Evolutionary conservation across 1,140 invertebrate species (phyloP), one percentile per base, ranked within the genome.

Genomic region (Mylabris phalerata): DNA sequence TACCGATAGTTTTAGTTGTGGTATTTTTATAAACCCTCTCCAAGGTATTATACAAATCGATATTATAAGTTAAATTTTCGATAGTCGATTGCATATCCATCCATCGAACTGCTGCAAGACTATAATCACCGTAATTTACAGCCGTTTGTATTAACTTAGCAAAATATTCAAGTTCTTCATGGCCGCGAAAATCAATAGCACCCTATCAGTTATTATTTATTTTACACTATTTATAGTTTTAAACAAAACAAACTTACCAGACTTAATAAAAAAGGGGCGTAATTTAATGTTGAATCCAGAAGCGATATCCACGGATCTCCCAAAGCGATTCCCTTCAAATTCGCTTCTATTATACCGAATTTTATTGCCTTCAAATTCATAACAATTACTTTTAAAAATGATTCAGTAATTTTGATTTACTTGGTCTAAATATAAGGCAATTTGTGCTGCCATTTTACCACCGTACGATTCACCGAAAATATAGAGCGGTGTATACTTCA

Each of bases 301-400:
- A 90, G 90, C 10, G 85, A 88, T 50, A 93, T 90, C 90, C 90
- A 94, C 0, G 89, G 83, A 72, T 93, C 90, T 3, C 90, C 90
- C 68, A 94, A 78, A 1, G 83, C 87, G 9, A 93, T 81, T 1
- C 90, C 91, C 59, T 79, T 79, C 42, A 95, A 80, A 61, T 90
- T 89, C 42, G 83, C 86, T 25, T 77, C 76, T 2, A 94, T 82
- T 46, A 76, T 78, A 0, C 81, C 84, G 1, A 69, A 70, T 61
- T 82, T 62, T 60, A 88, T 82, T 44, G 84, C 85, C 83, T 90
- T 65, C 39, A 72, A 43, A 52, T 32, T 42, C 7, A 44, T 4
- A 3, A 27, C 10, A 52, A 48, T 7, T 32, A 32, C 1, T 13
- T 3, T 9, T 48, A 11, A 24, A 27, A 13, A 26, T 19, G 1